Percentiles rank a stretch among this genome's conserved stretches.
Conservation (phyloP, 1,140 invertebrate species). For the Rhysida immarginata region DNA sequence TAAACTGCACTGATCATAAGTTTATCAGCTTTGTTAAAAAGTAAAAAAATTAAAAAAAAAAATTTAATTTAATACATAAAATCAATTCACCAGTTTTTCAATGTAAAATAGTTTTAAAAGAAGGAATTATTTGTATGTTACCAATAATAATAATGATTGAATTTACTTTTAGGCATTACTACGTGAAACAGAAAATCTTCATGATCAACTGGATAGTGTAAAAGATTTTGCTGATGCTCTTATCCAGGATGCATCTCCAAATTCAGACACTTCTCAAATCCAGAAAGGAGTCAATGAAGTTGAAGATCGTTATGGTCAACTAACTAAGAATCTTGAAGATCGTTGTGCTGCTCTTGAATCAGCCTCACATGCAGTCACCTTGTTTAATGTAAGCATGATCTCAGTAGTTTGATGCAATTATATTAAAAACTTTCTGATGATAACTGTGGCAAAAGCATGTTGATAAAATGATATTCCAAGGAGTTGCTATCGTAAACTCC, state of each 20-base stretch:
- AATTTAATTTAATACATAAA: no score
- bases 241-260: slow-evolving; percentile 42
- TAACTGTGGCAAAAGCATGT: no score
- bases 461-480: no score
- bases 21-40: no score
- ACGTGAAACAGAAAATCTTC: slow-evolving; percentile 48
- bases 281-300: slow-evolving; percentile 60
- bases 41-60: no score
- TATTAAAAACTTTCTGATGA: no score
- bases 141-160: background rate
- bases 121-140: background rate
- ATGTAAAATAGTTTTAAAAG: no score
- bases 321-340: slow-evolving; percentile 59
- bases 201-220: slow-evolving; percentile 56
- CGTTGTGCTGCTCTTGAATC: slow-evolving; percentile 65
- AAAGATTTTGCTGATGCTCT: slow-evolving; percentile 55
- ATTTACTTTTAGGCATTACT: slow-evolving; percentile 12
- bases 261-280: slow-evolving; percentile 52
- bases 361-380: slow-evolving; percentile 67
- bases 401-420: no score
- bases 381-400: slow-evolving; percentile 60
- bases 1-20: no score
- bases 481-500: no score
- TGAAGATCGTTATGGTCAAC: slow-evolving; percentile 56
- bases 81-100: no score